These are phyloP conservation scores for Tetragonisca angustula DNA, from an alignment of 2,888 invertebrate genomes.

Conservation along the genomic window DNA sequence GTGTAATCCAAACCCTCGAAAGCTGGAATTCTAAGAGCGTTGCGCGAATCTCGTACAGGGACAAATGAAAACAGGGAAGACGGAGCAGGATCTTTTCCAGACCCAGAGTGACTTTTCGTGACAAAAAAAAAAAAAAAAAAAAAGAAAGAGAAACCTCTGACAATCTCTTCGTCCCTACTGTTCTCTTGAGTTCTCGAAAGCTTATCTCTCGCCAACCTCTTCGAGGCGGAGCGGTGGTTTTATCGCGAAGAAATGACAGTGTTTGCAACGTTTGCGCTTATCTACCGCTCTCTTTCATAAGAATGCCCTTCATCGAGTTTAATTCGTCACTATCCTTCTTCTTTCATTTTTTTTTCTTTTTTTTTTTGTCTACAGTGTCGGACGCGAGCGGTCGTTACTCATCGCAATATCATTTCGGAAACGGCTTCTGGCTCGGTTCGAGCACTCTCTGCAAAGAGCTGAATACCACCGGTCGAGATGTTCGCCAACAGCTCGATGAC, in stretches of 20 bases:
- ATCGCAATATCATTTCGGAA: conserved; percentile 91
- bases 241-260: too few relatives aligned
- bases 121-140: background rate
- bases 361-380: conserved; percentile 86
- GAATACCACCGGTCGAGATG: conserved; percentile 86
- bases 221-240: background rate
- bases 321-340: conserved; percentile 14
- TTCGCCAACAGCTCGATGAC: conserved; percentile 78
- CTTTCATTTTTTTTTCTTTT: conserved; percentile 73
- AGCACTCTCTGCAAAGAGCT: conserved; percentile 89
- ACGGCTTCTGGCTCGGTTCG: conserved; percentile 93
- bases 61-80: background rate
- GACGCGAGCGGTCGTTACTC: conserved; percentile 93
- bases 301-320: conserved; percentile 17
- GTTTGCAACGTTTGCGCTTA: too few relatives aligned
- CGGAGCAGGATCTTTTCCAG: background rate
- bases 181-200: background rate
- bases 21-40: conserved; percentile 1
- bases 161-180: background rate
- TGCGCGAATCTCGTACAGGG: background rate
- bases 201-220: background rate
- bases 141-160: background rate
- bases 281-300: background rate
- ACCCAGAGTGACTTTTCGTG: background rate
- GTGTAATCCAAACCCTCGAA: conserved; percentile 44